phyloP scores from a whole-genome alignment of 2,797 vertebrate species.

The Linurgus olivaceus region DNA sequence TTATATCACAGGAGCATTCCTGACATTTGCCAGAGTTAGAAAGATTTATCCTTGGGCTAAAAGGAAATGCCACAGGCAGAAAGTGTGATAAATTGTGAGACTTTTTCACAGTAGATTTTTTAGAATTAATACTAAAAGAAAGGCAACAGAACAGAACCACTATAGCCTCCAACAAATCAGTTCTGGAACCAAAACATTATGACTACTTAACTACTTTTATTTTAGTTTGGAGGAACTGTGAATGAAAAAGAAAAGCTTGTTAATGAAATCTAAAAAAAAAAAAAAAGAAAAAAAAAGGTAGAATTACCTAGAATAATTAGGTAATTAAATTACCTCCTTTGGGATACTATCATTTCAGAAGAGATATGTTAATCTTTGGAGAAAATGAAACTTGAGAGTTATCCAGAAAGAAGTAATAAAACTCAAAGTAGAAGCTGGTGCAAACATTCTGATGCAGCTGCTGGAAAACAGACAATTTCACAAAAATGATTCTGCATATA shows the following conservation, averaged over 20 bases:
- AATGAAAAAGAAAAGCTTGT: background rate
- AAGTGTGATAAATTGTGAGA: constrained; percentile 25
- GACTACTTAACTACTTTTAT: background rate
- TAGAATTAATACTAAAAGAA: constrained; percentile 28
- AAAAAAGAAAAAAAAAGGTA: background rate
- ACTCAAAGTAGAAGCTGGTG: background rate
- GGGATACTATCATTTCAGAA: background rate
- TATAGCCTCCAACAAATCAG: background rate
- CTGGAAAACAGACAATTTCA: background rate
- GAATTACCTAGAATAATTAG: no score
- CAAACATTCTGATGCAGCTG: background rate
- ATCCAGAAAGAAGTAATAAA: background rate
- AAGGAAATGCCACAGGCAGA: constrained; percentile 51
- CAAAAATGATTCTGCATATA: background rate
- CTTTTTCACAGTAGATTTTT: constrained; percentile 33
- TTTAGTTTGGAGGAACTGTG: background rate
- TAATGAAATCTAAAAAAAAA: background rate
- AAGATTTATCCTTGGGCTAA: constrained; percentile 54
- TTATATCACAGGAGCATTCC: constrained; percentile 34
- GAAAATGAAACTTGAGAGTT: background rate
- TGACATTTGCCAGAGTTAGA: constrained; percentile 49
- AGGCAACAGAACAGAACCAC: background rate
- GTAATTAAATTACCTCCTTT: constrained; percentile 8
- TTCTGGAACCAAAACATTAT: background rate
- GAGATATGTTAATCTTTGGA: background rate